Conservation (phyloP, 2,888 invertebrate genomes). For the Lepidocyrtoides sp. region DNA sequence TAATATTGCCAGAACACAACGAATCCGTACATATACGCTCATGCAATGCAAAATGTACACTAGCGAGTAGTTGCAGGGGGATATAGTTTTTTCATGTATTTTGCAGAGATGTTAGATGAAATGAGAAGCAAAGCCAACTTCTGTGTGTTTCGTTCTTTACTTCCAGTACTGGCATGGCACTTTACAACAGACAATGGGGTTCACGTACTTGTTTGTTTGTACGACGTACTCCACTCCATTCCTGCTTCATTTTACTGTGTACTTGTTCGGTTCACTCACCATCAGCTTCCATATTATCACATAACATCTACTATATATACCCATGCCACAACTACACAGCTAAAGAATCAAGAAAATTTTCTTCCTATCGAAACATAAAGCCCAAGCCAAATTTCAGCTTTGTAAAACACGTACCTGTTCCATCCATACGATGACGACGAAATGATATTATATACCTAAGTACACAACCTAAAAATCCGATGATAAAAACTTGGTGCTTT, state of each 20-base stretch:
- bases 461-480: neutral
- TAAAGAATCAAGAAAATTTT: neutral
- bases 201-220: neutral
- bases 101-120: no score
- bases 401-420: neutral
- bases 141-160: no score
- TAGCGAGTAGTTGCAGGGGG: no score
- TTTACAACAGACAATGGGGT: no score
- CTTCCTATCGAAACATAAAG: neutral
- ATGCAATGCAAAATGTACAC: neutral
- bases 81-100: no score
- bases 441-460: neutral
- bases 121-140: no score
- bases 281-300: neutral
- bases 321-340: neutral
- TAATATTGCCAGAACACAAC: no score
- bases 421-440: neutral
- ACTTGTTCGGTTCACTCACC: conserved; percentile 4
- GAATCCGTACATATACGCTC: no score
- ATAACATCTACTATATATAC: neutral
- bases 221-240: neutral
- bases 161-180: no score
- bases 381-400: neutral
- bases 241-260: neutral
- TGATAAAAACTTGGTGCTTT: neutral